phyloP scores from a whole-genome alignment of 2,797 vertebrate species.

The Dromococcyx pavoninus region DNA sequence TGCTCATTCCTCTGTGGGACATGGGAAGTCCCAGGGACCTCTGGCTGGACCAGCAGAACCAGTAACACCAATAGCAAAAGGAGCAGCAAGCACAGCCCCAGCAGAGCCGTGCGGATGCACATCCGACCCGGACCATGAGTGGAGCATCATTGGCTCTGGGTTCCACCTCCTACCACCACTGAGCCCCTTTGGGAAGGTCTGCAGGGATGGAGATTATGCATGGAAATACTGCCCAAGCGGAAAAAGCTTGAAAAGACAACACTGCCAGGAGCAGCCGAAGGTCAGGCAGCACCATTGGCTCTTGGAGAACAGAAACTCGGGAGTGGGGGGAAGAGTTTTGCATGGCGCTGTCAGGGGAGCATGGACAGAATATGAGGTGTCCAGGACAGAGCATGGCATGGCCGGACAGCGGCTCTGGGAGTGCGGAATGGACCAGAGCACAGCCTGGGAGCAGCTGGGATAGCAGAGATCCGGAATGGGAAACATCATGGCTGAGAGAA shows the following conservation, averaged over 20 bases:
- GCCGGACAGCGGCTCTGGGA: background rate
- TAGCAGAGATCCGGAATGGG: fast-evolving
- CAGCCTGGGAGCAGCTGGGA: background rate
- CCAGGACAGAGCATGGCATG: fast-evolving
- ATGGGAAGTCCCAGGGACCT: background rate
- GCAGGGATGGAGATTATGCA: background rate
- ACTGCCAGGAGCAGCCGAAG: background rate
- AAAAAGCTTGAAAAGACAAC: background rate
- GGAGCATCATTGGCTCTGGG: fast-evolving
- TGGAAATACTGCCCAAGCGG: fast-evolving
- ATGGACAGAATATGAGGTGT: background rate
- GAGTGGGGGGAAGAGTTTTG: background rate
- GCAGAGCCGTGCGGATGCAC: background rate
- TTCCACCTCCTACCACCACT: background rate
- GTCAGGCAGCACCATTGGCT: fast-evolving
- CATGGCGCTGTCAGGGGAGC: background rate
- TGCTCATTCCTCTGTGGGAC: background rate
- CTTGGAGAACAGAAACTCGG: background rate
- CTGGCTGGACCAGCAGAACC: background rate
- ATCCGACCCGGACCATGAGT: too few species aligned
- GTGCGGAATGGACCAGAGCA: background rate
- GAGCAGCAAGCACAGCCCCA: background rate
- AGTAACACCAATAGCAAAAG: background rate
- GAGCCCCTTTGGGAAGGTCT: background rate
- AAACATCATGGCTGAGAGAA: background rate